Evolutionary conservation across 2,888 invertebrate genomes (phyloP), one percentile per base, ranked within the genome.

Genomic region (Girardia tigrina): DNA sequence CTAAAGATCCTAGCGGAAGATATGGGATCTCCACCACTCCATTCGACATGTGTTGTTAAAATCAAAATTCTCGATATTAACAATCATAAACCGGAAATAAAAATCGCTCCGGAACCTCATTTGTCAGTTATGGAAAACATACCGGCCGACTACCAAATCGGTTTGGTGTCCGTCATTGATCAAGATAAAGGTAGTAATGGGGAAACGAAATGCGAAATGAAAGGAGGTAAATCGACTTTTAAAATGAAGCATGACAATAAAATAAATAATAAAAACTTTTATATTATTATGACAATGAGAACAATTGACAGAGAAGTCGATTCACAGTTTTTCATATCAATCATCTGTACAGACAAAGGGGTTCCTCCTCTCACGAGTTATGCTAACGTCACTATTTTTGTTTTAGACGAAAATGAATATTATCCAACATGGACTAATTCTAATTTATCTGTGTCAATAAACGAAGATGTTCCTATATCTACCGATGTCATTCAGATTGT

Each of bases 391-490:
- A 8, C 27, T 2, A 28, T 71, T 2, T 2, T 28, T 8, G 71
- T 71, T 23, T n/a, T 28, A 4, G 71, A 71, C 27, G 71, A 71
- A 71, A 71, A 71, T 23, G 71, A 71, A 71, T 71, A 8, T 71
- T 4, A 27, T 71, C 71, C 71, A 23, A 26, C 20, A 14, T 70
- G 70, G 26, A 70, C 20, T 26, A 23, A n/a, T 26, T 14, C 70
- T 6, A 23, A n/a, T n/a, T 14, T 23, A 20, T 70, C 70, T n/a
- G 20, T 23, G 70, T 23, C 20, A 26, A n/a, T n/a, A 12, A 70
- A n/a, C 12, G 70, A 36, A 36, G 36, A 36, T 16, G 16, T 36
- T 36, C 12, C 8, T 12, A 26, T 70, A 23, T n/a, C 23, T 6
- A 70, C 8, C 8, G 20, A n/a, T 23, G n/a, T 70, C 8, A 23